These are phyloP conservation scores for Simalia tracyae DNA, from an alignment of 2,797 vertebrate genomes.

Conservation along the genomic window DNA sequence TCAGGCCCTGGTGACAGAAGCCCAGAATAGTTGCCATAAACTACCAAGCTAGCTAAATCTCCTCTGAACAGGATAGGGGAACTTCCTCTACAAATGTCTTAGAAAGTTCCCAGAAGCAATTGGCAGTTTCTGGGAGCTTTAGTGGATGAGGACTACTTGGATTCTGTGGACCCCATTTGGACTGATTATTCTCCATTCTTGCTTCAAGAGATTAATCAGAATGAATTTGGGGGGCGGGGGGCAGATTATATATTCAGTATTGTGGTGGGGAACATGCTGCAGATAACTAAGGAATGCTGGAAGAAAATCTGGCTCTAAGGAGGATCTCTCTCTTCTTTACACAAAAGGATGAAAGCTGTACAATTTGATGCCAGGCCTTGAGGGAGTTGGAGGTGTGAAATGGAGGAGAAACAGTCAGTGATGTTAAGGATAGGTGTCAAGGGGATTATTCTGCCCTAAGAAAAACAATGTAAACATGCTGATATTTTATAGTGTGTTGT, in stretches of 20 bases:
- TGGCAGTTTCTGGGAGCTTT: not conserved
- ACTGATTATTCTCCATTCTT: not conserved
- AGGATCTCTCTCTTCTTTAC: not conserved
- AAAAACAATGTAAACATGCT: not conserved
- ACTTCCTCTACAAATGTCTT: not conserved
- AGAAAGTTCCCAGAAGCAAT: not conserved
- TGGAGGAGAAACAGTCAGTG: conserved; percentile 14
- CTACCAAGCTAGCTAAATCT: not conserved
- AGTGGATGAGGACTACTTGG: not conserved
- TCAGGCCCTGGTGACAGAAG: not conserved
- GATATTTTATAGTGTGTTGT: conserved; percentile 6
- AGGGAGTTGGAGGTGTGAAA: conserved; percentile 7
- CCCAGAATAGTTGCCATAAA: not conserved
- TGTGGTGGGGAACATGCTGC: not conserved
- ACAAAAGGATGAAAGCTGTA: not conserved
- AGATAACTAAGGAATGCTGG: conserved; percentile 20
- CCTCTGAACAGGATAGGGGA: not conserved
- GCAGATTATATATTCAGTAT: not conserved
- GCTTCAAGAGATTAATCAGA: not conserved
- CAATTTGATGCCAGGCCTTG: not conserved
- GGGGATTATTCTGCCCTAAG: conserved; percentile 10
- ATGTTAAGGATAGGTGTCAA: conserved; percentile 30
- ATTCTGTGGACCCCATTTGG: not conserved
- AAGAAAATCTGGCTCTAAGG: not conserved
- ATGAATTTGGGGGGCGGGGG: not conserved